Conservation (phyloP, 2,888 invertebrate genomes). For the Oxyteleia sp. region DNA sequence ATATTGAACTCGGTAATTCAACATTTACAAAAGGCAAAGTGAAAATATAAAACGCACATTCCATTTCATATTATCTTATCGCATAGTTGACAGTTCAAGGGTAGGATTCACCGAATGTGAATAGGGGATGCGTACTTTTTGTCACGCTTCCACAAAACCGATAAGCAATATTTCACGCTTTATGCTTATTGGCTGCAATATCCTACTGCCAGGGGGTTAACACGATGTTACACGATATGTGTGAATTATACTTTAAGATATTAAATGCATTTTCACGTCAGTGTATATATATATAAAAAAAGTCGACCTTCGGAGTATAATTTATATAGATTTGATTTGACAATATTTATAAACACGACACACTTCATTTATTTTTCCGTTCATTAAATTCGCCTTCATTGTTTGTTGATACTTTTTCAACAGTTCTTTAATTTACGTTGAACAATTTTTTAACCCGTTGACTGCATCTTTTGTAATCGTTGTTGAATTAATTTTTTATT, state of each 20-base stretch:
- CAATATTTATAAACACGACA: no score
- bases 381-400: no score
- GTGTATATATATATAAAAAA: no score
- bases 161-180: conserved; percentile 83
- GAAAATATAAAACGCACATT: conserved; percentile 67
- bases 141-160: conserved; percentile 77
- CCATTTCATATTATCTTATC: conserved; percentile 73
- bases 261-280: conserved; percentile 72
- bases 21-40: conserved; percentile 48
- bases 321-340: no score
- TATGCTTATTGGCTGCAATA: conserved; percentile 81
- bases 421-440: no score
- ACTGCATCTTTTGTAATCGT: no score
- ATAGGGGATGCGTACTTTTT: conserved; percentile 72
- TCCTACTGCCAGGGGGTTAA: conserved; percentile 75
- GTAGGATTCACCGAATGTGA: conserved; percentile 67
- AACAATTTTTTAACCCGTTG: no score
- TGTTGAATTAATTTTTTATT: no score
- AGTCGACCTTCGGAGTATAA: no score
- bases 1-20: conserved; percentile 19
- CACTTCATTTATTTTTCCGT: no score
- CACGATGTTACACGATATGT: conserved; percentile 71
- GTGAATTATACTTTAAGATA: conserved; percentile 75
- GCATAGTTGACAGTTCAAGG: conserved; percentile 70
- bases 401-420: no score